Percentiles rank a stretch among this genome's conserved stretches.
Evolutionary conservation across 2,797 vertebrate genomes (phyloP).

Genomic region (Xerus rutilus): DNA sequence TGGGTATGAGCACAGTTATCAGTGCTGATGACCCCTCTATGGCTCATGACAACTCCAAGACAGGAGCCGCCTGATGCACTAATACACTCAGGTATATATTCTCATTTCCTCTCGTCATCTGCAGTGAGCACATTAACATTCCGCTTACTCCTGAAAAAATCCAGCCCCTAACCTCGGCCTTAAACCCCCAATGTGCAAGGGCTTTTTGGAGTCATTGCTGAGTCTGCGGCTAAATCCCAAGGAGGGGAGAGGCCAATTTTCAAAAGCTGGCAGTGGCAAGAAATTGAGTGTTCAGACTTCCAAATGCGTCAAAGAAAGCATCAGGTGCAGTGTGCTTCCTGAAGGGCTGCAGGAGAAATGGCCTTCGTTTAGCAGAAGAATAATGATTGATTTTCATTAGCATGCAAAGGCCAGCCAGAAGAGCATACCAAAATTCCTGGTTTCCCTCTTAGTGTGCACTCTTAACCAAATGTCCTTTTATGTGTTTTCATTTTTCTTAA

Average conservation of each 20-base stretch:
- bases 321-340: slow-evolving; percentile 3
- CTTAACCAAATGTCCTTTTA: not conserved
- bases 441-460: not conserved
- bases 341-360: not conserved
- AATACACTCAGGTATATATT: slow-evolving; percentile 60
- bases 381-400: not conserved
- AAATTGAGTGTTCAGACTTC: slow-evolving; percentile 73
- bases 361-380: slow-evolving; percentile 55
- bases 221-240: slow-evolving; percentile 76
- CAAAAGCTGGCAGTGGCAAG: slow-evolving; percentile 60
- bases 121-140: slow-evolving; percentile 83
- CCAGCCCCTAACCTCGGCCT: slow-evolving; percentile 73
- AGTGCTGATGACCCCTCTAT: slow-evolving; percentile 69
- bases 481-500: not conserved
- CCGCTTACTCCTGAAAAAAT: slow-evolving; percentile 85
- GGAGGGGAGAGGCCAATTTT: slow-evolving; percentile 77
- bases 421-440: fast-evolving
- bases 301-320: slow-evolving; percentile 61
- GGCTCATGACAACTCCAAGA: slow-evolving; percentile 49
- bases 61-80: not conserved
- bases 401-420: not conserved
- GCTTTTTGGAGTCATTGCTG: slow-evolving; percentile 83
- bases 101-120: slow-evolving; percentile 80
- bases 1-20: slow-evolving; percentile 86
- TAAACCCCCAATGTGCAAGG: slow-evolving; percentile 57